phyloP scores from a whole-genome alignment of 2,113 vertebrate species.

The Etia nguti region DNA sequence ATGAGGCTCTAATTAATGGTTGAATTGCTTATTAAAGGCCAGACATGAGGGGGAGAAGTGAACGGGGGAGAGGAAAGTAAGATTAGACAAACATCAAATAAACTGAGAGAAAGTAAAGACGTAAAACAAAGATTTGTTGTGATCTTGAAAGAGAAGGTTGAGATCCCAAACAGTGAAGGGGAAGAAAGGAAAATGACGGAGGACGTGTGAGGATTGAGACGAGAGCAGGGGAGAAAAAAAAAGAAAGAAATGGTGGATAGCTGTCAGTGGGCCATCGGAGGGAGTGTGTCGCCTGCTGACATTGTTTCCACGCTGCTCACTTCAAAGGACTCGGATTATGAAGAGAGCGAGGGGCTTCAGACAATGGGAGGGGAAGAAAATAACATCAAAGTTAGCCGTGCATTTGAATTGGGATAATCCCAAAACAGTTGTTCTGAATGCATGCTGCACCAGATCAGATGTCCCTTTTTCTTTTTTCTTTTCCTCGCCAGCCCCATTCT shows the following conservation, averaged over 20 bases:
- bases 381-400: slow-evolving; percentile 72
- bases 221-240: background rate
- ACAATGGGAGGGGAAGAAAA: slow-evolving; percentile 70
- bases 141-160: slow-evolving; percentile 5
- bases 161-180: background rate
- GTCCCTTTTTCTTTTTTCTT: slow-evolving; percentile 27
- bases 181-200: background rate
- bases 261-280: slow-evolving; percentile 58
- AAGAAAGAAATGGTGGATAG: slow-evolving; percentile 28
- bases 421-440: slow-evolving; percentile 72
- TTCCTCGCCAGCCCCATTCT: slow-evolving; percentile 40
- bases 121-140: background rate
- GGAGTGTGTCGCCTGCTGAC: slow-evolving; percentile 66
- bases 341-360: slow-evolving; percentile 66
- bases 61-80: background rate
- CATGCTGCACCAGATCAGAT: slow-evolving; percentile 62
- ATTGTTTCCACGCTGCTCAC: slow-evolving; percentile 73
- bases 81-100: background rate
- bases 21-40: slow-evolving; percentile 56
- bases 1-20: slow-evolving; percentile 60
- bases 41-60: slow-evolving; percentile 2
- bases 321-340: slow-evolving; percentile 74
- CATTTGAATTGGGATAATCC: slow-evolving; percentile 73
- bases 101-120: background rate
- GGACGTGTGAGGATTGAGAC: slow-evolving; percentile 36